Conservation (phyloP, 1,140 invertebrate species). For the Macrobrachium rosenbergii region DNA sequence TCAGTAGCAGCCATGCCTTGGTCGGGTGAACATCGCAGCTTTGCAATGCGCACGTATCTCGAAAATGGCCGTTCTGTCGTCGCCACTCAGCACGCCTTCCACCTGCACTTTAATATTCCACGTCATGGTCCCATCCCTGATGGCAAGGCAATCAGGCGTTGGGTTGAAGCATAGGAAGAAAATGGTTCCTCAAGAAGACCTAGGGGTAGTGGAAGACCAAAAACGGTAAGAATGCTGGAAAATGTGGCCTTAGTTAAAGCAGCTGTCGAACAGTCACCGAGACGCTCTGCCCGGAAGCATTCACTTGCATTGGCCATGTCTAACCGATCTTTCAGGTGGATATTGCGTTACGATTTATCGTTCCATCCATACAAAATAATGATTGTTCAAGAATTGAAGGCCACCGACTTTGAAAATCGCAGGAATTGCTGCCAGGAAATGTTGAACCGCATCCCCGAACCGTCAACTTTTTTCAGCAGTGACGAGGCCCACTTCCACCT, state of each 20-base stretch:
- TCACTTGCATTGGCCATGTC: constrained; percentile 37
- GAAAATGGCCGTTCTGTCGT: too few relatives aligned
- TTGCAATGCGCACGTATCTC: too few relatives aligned
- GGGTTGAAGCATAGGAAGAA: too few relatives aligned
- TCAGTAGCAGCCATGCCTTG: too few relatives aligned
- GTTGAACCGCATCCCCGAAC: constrained; percentile 21
- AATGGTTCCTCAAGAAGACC: too few relatives aligned
- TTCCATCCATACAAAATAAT: constrained; percentile 31
- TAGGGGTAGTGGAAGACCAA: constrained; percentile 38
- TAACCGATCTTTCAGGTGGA: constrained; percentile 13
- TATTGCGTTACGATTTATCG: constrained; percentile 21
- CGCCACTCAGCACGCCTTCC: too few relatives aligned
- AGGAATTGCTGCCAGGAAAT: constrained; percentile 34
- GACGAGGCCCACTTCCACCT: constrained; percentile 30
- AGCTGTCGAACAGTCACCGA: constrained; percentile 34
- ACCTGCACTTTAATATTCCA: too few relatives aligned
- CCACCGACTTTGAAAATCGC: constrained; percentile 33
- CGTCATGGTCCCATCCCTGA: too few relatives aligned
- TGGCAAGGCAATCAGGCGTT: too few relatives aligned
- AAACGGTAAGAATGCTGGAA: constrained; percentile 32
- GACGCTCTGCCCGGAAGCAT: constrained; percentile 35
- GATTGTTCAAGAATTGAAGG: constrained; percentile 34
- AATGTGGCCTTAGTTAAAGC: constrained; percentile 22
- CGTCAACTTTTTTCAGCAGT: constrained; percentile 44
- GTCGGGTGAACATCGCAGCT: too few relatives aligned